A percentile compares a stretch with the other conserved stretches of the same genome.
phyloP scores from a whole-genome alignment of 37 sponge, comb jelly and placozoan genomes.

The Trichoplax adhaerens region DNA sequence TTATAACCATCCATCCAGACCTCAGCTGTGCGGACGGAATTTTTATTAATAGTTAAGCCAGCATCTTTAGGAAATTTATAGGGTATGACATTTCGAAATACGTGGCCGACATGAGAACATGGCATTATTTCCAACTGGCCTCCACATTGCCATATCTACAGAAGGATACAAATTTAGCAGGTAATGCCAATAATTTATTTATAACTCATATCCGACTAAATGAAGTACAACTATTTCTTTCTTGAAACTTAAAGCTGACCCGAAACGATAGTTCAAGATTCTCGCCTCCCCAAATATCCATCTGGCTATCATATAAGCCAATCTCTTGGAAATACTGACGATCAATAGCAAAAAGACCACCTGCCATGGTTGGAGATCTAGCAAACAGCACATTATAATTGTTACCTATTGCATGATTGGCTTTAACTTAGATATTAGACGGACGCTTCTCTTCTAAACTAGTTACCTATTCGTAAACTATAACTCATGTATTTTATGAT shows the following conservation, averaged over 20 bases:
- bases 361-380: conserved; percentile 92
- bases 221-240: no score
- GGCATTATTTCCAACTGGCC: conserved; percentile 85
- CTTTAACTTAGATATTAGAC: no score
- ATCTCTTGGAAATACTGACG: conserved; percentile 74
- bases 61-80: conserved; percentile 31
- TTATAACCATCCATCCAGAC: conserved; percentile 64
- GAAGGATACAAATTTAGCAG: no score
- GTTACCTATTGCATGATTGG: no score
- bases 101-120: conserved; percentile 93
- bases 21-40: conserved; percentile 79
- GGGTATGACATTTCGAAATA: conserved; percentile 76
- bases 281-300: conserved; percentile 97
- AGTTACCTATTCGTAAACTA: not conserved
- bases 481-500: not conserved
- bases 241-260: conserved; percentile 17
- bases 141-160: conserved; percentile 94
- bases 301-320: conserved; percentile 77
- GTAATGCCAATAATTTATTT: no score
- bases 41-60: conserved; percentile 54
- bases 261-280: conserved; percentile 91
- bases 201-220: no score
- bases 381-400: no score
- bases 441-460: no score
- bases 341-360: conserved; percentile 87